These are phyloP conservation scores for Cephus rjabovi DNA, from an alignment of 2,888 invertebrate genomes.

Conservation along the genomic window DNA sequence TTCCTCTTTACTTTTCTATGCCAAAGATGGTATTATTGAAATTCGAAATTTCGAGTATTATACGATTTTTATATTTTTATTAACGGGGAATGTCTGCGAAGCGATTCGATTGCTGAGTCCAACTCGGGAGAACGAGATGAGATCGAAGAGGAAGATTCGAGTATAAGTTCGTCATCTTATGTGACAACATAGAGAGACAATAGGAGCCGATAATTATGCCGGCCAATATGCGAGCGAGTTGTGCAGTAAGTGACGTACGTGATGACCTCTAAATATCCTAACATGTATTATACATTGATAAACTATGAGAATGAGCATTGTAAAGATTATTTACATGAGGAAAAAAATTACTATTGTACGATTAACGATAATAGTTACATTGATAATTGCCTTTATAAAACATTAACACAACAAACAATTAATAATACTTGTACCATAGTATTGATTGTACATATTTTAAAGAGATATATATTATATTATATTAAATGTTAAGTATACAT, in stretches of 20 bases:
- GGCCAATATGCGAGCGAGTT: not conserved
- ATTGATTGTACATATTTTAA: constrained; percentile 65
- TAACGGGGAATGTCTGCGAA: not conserved
- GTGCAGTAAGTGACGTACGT: constrained; percentile 18
- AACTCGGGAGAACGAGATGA: not conserved
- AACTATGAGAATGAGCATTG: constrained; percentile 50
- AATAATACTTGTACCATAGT: constrained; percentile 58
- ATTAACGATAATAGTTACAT: constrained; percentile 59
- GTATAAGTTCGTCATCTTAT: not conserved
- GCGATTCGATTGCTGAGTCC: not conserved
- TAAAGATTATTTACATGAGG: constrained; percentile 53
- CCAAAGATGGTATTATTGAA: not conserved
- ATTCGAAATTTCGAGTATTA: not conserved
- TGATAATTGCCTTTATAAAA: constrained; percentile 65
- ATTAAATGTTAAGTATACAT: constrained; percentile 66
- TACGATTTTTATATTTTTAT: not conserved
- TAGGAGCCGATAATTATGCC: not conserved
- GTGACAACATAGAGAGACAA: not conserved
- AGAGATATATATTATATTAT: constrained; percentile 53
- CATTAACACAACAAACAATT: constrained; percentile 51
- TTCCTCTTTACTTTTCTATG: not conserved
- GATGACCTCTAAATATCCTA: constrained; percentile 34
- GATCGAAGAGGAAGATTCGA: not conserved
- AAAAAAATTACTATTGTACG: constrained; percentile 40
- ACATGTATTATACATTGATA: constrained; percentile 47